These are phyloP conservation scores for Paramuricea clavata DNA, from an alignment of 92 coral and sea anemone species.

Conservation along the genomic window DNA sequence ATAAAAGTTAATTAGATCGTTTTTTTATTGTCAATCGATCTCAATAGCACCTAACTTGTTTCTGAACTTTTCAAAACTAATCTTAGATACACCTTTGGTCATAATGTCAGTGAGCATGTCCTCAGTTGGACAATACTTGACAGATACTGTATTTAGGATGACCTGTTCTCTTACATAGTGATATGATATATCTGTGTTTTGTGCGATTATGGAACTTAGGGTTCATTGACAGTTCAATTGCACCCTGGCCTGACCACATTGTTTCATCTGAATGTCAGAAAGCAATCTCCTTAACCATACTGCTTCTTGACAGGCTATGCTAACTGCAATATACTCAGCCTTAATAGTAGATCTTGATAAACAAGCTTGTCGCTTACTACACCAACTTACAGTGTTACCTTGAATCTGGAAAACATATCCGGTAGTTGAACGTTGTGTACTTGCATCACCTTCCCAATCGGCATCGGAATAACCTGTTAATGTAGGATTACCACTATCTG, in stretches of 20 bases:
- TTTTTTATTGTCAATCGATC: background rate
- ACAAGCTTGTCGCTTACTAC: conserved; percentile 49
- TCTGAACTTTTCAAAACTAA: conserved; percentile 33
- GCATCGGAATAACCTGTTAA: conserved; percentile 50
- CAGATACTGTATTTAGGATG: background rate
- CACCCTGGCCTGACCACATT: conserved; percentile 46
- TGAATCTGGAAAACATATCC: conserved; percentile 51
- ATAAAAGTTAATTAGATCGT: conserved; percentile 10
- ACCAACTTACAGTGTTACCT: conserved; percentile 47
- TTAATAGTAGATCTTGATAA: conserved; percentile 46
- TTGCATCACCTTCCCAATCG: conserved; percentile 43
- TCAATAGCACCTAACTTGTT: conserved; percentile 33
- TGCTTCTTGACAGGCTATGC: conserved; percentile 41
- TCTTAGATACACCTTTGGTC: conserved; percentile 41
- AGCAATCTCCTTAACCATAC: conserved; percentile 52
- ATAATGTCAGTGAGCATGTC: conserved; percentile 45
- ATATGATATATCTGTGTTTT: conserved; percentile 46
- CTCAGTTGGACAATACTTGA: conserved; percentile 42
- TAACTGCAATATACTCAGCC: too few relatives aligned
- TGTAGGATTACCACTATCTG: background rate
- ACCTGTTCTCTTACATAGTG: conserved; percentile 46
- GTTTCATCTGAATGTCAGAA: conserved; percentile 33
- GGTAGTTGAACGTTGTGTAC: conserved; percentile 24
- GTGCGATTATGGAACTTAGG: conserved; percentile 49
- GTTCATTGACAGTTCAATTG: conserved; percentile 44